Conservation (phyloP, 2,888 invertebrate species). For the Amphipoea lucens region DNA sequence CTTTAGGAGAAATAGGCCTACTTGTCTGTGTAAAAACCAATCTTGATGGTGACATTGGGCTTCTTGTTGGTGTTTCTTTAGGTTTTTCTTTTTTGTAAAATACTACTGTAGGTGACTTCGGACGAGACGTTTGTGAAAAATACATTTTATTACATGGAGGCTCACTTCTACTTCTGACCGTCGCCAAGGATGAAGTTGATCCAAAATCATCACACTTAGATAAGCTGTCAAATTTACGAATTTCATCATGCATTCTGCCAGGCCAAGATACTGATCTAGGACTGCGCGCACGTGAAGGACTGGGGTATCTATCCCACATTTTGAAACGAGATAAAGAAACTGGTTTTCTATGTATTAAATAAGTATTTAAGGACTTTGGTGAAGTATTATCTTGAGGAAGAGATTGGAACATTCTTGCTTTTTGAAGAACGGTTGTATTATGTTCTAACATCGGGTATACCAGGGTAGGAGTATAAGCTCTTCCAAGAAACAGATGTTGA, state of each 20-base stretch:
- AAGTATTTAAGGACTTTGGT: slow-evolving; percentile 92
- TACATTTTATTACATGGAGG: slow-evolving; percentile 90
- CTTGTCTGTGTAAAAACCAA: slow-evolving; percentile 81
- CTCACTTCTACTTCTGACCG: slow-evolving; percentile 91
- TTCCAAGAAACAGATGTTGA: slow-evolving; percentile 92
- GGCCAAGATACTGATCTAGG: slow-evolving; percentile 91
- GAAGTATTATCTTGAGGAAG: slow-evolving; percentile 83
- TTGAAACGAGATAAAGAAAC: slow-evolving; percentile 93
- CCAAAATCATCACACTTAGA: slow-evolving; percentile 84
- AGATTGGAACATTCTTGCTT: slow-evolving; percentile 93
- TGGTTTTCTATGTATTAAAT: slow-evolving; percentile 92
- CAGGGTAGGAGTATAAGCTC: slow-evolving; percentile 73
- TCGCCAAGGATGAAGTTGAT: slow-evolving; percentile 86
- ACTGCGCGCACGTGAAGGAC: slow-evolving; percentile 88
- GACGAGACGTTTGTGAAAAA: slow-evolving; percentile 88
- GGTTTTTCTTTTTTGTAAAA: slow-evolving; percentile 80
- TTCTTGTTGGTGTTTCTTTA: slow-evolving; percentile 64
- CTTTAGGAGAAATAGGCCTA: slow-evolving; percentile 82
- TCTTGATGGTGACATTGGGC: slow-evolving; percentile 78
- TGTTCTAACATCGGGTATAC: slow-evolving; percentile 79
- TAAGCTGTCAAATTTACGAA: slow-evolving; percentile 87
- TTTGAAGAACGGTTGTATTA: slow-evolving; percentile 92
- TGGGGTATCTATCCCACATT: slow-evolving; percentile 91
- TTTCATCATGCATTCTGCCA: slow-evolving; percentile 89
- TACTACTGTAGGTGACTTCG: slow-evolving; percentile 83